Percentiles rank a stretch among this genome's conserved stretches.
Conservation (phyloP, 2,888 invertebrate species). For the Lampropteryx suffumata region DNA sequence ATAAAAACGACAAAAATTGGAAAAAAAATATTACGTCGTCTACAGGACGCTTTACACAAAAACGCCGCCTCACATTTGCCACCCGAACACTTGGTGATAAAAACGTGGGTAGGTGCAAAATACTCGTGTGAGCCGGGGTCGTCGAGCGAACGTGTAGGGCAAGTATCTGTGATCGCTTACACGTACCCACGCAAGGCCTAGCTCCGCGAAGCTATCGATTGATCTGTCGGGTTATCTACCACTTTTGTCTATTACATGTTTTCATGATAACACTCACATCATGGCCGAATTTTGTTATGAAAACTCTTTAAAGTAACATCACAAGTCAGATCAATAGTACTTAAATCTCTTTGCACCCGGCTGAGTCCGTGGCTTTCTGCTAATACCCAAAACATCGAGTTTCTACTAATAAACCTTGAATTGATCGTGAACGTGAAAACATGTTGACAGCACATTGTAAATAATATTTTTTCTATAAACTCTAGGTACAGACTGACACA, state of each 20-base stretch:
- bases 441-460: constrained; percentile 67
- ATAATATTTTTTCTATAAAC: constrained; percentile 55
- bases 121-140: constrained; percentile 37
- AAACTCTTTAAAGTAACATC: background rate
- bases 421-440: constrained; percentile 54
- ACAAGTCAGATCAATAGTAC: background rate
- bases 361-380: constrained; percentile 7
- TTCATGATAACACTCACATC: constrained; percentile 59
- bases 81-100: constrained; percentile 23
- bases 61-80: constrained; percentile 29
- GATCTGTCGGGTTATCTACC: constrained; percentile 71
- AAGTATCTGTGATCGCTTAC: constrained; percentile 81
- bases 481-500: constrained; percentile 33
- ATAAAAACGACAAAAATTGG: constrained; percentile 2
- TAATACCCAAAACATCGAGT: constrained; percentile 16
- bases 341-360: constrained; percentile 1
- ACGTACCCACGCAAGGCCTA: constrained; percentile 80
- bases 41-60: constrained; percentile 28
- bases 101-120: constrained; percentile 22
- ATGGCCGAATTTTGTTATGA: background rate
- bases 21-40: constrained; percentile 15
- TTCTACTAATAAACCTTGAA: constrained; percentile 15
- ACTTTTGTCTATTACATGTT: constrained; percentile 69
- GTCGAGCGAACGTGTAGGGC: constrained; percentile 72
- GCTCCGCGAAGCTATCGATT: constrained; percentile 75